Evolutionary conservation across 2,797 vertebrate genomes (phyloP).

Genomic region (Pangasius mekongensis): DNA sequence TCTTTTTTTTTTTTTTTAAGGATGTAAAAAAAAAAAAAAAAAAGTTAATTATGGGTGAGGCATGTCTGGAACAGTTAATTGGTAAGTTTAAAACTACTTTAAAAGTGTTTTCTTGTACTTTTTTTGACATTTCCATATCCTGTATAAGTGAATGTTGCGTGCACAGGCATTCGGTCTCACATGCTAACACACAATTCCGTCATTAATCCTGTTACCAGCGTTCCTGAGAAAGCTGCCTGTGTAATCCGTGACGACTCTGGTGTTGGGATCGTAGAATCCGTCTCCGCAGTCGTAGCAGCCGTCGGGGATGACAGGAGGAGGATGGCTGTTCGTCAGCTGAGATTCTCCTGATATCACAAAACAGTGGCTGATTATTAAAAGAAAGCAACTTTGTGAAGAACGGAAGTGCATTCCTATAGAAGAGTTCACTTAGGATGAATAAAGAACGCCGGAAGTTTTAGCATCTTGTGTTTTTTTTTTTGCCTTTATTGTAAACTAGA

Average conservation of each 20-base stretch:
- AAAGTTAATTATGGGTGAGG: neutral
- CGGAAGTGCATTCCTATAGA: no score
- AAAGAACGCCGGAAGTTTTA: neutral
- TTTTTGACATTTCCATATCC: neutral
- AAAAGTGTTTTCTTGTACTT: neutral
- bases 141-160: neutral
- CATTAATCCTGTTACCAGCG: conserved; percentile 79
- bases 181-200: neutral
- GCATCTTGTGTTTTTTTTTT: neutral
- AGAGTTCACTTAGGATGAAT: neutral
- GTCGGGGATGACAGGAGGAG: conserved; percentile 79
- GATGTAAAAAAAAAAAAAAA: neutral
- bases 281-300: conserved; percentile 91
- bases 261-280: conserved; percentile 88
- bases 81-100: neutral
- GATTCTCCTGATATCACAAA: conserved; percentile 77
- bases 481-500: neutral
- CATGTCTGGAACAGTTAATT: neutral
- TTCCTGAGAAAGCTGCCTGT: conserved; percentile 81
- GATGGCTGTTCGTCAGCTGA: conserved; percentile 84
- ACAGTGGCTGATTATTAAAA: neutral
- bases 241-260: conserved; percentile 82
- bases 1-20: neutral
- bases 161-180: neutral
- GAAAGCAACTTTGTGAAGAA: neutral